Evolutionary conservation across 2,888 invertebrate species (phyloP), one percentile per base, ranked within the genome.

Genomic region (Leptura quadrifasciata): DNA sequence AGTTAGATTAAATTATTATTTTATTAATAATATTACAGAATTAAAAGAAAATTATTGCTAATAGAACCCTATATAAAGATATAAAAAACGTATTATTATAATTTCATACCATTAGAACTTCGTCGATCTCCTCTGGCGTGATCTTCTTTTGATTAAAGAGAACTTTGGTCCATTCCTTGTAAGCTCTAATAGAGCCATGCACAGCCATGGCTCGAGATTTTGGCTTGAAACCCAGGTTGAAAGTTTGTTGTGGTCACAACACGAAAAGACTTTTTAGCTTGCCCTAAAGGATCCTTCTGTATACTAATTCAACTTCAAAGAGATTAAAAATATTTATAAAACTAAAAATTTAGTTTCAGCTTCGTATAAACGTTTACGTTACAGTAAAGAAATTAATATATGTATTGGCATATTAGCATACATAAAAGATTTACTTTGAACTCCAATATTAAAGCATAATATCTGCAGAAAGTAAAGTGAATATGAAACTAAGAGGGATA

Each of bases 101-200:
- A n/a, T 17, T 64, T 52, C 81, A 77, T 85, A 86, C 86, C 85
- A 72, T 70, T 27, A 84, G 75, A 85, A 90, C 88, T 87, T 90
- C 88, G 57, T 88, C 82, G 71, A 90, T 83, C 77, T 91, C 90
- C 79, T 90, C 90, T 1, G 87, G 83, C 17, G 89, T 87, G 9
- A 88, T 83, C 82, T 88, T 89, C 80, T 86, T 88, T 63, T 81
- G 80, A 65, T 72, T 74, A 31, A 84, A 79, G 10, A 84, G 86
- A 69, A 90, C 88, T 80, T 89, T 90, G 64, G 88, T 89, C 91
- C 90, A 91, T 78, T 89, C 89, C 75, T 89, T 89, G 64, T 88
- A 88, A 78, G 88, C 86, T 74, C 84, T 85, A 20, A 88, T 75
- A n/a, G 89, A 88, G 72, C 87, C 87, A 82, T 86, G 84, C 47